Conservation (phyloP, 2,797 vertebrate genomes). For the Alosa sapidissima region DNA sequence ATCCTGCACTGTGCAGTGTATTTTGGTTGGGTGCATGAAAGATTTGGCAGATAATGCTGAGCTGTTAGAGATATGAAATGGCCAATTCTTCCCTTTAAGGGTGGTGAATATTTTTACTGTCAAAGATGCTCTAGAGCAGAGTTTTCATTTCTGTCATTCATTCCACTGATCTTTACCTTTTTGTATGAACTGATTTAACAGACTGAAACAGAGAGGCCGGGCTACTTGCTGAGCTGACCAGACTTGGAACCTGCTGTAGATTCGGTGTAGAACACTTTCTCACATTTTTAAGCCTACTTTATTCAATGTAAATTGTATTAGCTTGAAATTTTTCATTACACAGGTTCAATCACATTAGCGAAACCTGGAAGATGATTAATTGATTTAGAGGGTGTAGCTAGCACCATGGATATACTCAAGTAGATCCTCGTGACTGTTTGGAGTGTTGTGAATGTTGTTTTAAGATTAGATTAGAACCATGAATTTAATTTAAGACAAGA, state of each 20-base stretch:
- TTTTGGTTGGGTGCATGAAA: background rate
- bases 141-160: background rate
- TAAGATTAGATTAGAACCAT: conserved; percentile 87
- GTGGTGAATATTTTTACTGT: background rate
- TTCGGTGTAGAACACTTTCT: background rate
- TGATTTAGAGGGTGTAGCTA: conserved; percentile 56
- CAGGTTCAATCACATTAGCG: conserved; percentile 59
- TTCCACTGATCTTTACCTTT: background rate
- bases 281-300: conserved; percentile 37
- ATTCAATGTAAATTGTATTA: conserved; percentile 65
- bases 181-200: background rate
- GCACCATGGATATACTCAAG: conserved; percentile 52
- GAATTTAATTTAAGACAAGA: conserved; percentile 91
- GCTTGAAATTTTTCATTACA: conserved; percentile 63
- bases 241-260: background rate
- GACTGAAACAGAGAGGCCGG: background rate
- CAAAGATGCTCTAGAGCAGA: background rate
- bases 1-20: background rate
- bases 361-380: conserved; percentile 61
- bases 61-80: background rate
- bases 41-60: background rate
- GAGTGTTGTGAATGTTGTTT: conserved; percentile 85
- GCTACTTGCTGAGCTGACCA: background rate
- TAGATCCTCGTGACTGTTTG: conserved; percentile 59
- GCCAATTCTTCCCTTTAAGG: background rate